A percentile compares a stretch with the other conserved stretches of the same genome.
phyloP scores from a whole-genome alignment of 2,888 invertebrate genomes.

The Drosophila algonquin region DNA sequence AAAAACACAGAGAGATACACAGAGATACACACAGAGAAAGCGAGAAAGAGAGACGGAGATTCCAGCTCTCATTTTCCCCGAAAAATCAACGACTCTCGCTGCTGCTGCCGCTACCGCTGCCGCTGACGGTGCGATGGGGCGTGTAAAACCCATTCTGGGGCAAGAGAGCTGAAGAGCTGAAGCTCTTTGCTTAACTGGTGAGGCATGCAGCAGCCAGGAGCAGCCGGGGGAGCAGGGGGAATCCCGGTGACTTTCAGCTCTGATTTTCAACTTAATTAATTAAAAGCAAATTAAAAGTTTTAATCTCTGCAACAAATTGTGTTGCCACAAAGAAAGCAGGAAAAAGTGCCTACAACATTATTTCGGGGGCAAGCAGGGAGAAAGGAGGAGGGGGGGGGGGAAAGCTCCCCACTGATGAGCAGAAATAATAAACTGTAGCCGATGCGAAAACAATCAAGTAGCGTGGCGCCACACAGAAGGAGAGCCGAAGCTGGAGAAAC shows the following conservation, averaged over 20 bases:
- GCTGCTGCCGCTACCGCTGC: no score
- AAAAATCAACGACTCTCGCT: conserved; percentile 16
- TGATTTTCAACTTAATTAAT: conserved; percentile 81
- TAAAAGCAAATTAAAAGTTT: conserved; percentile 82
- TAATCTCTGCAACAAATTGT: conserved; percentile 78
- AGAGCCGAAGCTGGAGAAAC: conserved; percentile 12
- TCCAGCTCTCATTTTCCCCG: conserved; percentile 34
- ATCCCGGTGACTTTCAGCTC: conserved; percentile 74
- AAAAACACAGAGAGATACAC: background rate
- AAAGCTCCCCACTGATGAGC: conserved; percentile 60
- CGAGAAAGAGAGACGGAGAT: conserved; percentile 46
- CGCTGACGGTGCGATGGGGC: conserved; percentile 29
- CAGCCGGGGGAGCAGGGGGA: conserved; percentile 34
- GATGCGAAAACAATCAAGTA: conserved; percentile 66
- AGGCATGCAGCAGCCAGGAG: conserved; percentile 34
- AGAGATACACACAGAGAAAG: background rate
- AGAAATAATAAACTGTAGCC: conserved; percentile 77
- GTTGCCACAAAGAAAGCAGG: no score
- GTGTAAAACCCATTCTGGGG: conserved; percentile 48
- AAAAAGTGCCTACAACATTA: conserved; percentile 43
- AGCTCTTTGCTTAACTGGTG: conserved; percentile 47
- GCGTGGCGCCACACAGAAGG: conserved; percentile 27
- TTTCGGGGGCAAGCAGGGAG: conserved; percentile 5
- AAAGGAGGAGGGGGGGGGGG: conserved; percentile 25
- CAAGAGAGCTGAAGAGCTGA: background rate